Base-by-base conservation (phyloP, 2,113 vertebrate species). In the Excalfactoria chinensis region DNA sequence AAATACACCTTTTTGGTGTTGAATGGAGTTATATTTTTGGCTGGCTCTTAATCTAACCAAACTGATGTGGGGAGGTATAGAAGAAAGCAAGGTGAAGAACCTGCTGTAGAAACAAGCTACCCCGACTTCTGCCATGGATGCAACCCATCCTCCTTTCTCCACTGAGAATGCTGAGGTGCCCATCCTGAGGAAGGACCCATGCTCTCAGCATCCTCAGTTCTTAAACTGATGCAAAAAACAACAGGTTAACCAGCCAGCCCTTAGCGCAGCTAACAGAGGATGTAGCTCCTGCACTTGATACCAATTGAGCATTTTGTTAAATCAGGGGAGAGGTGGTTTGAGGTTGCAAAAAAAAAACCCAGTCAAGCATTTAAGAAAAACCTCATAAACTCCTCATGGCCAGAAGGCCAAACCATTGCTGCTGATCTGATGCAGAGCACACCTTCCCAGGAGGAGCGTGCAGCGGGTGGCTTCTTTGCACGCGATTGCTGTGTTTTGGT, bases 231-330 rank as follows among this genome's bases (percentile, higher is more conserved):
- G 25, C 62, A 66, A 81, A 89, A 86, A 1, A 3, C 14, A 60
- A 40, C 63, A 59, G 48, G 53, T 21, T 41, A 19, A 94, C 63
- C 74, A 90, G 64, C 79, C 84, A 75, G 25, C 72, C 68, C 90
- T 72, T 58, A 25, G 70, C 73, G 82, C 75, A 51, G 30, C 72
- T 16, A 77, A 60, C 35, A 59, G 58, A 91, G 68, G 71, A 18
- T 81, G 83, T 22, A 56, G 86, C 83, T 77, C 63, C 63, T 84
- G 67, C 37, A 26, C 56, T 40, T 37, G 25, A 44, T 76, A 82
- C 84, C 76, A 68, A 53, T 93, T 34, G n/a, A 79, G 44, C 72
- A 26, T 84, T 88, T 59, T 41, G 32, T 77, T 92, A 79, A 84
- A 62, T 72, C 55, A 6, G 9, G 9, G 34, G 55, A 37, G 67